Evolutionary conservation across 2,888 invertebrate genomes (phyloP).

Genomic region (Dilophus febrilis): DNA sequence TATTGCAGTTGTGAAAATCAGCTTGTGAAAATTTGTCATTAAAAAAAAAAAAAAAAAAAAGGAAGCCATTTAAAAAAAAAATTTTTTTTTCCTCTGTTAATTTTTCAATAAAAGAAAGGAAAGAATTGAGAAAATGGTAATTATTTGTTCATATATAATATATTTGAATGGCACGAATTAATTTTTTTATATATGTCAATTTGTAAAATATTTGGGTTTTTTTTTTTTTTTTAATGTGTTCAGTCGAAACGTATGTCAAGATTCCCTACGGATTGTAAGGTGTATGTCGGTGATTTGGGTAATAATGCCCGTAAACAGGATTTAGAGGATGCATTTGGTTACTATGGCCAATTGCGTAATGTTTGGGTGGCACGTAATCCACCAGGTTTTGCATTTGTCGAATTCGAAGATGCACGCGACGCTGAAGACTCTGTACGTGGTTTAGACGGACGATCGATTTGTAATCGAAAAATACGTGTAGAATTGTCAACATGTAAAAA

Average conservation of each 20-base stretch:
- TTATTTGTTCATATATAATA: no score
- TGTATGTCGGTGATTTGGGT: constrained; percentile 91
- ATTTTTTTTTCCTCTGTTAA: background rate
- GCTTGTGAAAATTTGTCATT: no score
- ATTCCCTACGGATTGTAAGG: constrained; percentile 75
- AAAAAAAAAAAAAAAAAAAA: background rate
- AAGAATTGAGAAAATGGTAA: background rate
- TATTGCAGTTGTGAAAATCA: no score
- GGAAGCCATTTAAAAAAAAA: background rate
- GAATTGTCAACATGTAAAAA: constrained; percentile 83
- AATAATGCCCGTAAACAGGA: constrained; percentile 83
- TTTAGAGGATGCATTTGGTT: constrained; percentile 81
- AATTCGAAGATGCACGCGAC: constrained; percentile 78
- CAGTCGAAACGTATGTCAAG: constrained; percentile 44
- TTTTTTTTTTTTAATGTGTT: constrained; percentile 3
- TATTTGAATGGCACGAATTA: no score
- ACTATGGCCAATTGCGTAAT: constrained; percentile 80
- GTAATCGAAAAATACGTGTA: constrained; percentile 77
- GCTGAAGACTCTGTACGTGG: constrained; percentile 77
- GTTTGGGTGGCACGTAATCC: constrained; percentile 93
- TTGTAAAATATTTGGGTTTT: no score
- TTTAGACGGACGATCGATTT: constrained; percentile 63
- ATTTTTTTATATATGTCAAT: no score
- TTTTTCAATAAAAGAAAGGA: background rate
- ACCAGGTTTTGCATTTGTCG: constrained; percentile 89